These are phyloP conservation scores for Drosophila saltans DNA, from an alignment of 1,140 invertebrate genomes.

Conservation along the genomic window DNA sequence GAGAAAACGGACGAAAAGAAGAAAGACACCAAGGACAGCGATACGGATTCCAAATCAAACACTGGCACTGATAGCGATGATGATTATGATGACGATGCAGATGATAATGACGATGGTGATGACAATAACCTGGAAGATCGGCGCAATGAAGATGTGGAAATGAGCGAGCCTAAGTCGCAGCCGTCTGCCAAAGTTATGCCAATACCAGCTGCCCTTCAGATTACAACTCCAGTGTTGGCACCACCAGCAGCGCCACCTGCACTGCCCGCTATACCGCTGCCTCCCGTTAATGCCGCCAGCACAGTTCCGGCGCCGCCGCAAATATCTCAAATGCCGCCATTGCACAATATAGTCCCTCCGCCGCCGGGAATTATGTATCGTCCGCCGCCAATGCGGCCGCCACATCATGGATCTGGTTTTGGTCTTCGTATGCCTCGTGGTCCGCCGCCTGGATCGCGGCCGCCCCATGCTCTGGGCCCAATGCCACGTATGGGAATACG, in stretches of 20 bases:
- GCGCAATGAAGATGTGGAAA: slow-evolving; percentile 42
- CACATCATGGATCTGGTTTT: slow-evolving; percentile 69
- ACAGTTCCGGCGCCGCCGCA: slow-evolving; percentile 64
- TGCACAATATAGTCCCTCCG: slow-evolving; percentile 65
- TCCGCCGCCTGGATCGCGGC: slow-evolving; percentile 86
- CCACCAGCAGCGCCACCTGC: slow-evolving; percentile 46
- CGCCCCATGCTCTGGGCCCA: slow-evolving; percentile 86
- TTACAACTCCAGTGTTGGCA: slow-evolving; percentile 4
- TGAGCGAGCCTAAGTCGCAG: slow-evolving; percentile 17
- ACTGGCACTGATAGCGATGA: slow-evolving; percentile 29
- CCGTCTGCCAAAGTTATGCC: slow-evolving; percentile 14
- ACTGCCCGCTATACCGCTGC: slow-evolving; percentile 59
- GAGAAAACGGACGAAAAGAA: slow-evolving; percentile 39
- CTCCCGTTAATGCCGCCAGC: slow-evolving; percentile 31
- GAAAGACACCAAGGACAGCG: slow-evolving; percentile 17
- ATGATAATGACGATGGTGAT: slow-evolving; percentile 41
- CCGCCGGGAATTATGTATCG: slow-evolving; percentile 85
- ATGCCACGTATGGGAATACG: slow-evolving; percentile 83
- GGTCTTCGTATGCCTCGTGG: slow-evolving; percentile 85
- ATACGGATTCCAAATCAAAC: slow-evolving; percentile 46
- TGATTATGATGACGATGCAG: neutral
- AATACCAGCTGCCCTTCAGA: slow-evolving; percentile 24
- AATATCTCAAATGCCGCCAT: slow-evolving; percentile 68
- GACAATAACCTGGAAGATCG: slow-evolving; percentile 23
- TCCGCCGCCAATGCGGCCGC: slow-evolving; percentile 85